Percentiles rank a stretch among this genome's conserved stretches.
These are phyloP conservation scores for Orchesellides sinensis DNA, from an alignment of 2,888 invertebrate species.

Conservation along the genomic window DNA sequence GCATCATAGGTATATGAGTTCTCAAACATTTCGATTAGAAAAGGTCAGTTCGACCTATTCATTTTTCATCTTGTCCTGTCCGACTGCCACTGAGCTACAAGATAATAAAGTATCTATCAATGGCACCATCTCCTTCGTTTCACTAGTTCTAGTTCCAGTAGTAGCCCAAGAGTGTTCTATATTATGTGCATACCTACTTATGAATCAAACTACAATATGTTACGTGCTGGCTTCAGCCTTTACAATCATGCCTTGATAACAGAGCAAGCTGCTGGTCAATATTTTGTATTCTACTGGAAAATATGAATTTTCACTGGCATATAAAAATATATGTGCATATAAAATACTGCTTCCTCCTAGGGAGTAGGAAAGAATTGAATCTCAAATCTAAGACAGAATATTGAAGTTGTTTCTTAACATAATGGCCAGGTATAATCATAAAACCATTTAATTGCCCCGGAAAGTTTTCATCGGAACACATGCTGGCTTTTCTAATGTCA, in stretches of 20 bases:
- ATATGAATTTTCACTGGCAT: not conserved
- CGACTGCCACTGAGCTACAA: slow-evolving; percentile 61
- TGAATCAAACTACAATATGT: too few species aligned
- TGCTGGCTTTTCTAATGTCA: slow-evolving; percentile 19
- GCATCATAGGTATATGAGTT: not conserved
- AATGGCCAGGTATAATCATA: slow-evolving; percentile 8
- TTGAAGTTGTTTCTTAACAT: slow-evolving; percentile 7
- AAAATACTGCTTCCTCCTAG: not conserved
- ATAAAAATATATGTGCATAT: not conserved
- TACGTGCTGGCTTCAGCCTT: too few species aligned
- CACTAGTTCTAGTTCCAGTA: slow-evolving; percentile 9
- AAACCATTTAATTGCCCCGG: slow-evolving; percentile 26
- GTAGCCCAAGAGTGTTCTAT: not conserved
- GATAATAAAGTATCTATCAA: slow-evolving; percentile 58
- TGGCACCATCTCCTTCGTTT: slow-evolving; percentile 45
- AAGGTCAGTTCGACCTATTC: slow-evolving; percentile 70
- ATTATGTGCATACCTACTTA: not conserved
- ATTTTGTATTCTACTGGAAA: too few species aligned
- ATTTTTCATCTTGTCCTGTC: slow-evolving; percentile 70
- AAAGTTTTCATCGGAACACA: slow-evolving; percentile 9
- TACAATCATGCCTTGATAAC: too few species aligned
- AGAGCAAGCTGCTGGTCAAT: too few species aligned
- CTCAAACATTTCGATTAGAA: slow-evolving; percentile 54
- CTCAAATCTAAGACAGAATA: not conserved
- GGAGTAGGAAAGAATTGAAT: not conserved